Conservation (phyloP, 2,888 invertebrate genomes). For the Tryphoninae sp. region DNA sequence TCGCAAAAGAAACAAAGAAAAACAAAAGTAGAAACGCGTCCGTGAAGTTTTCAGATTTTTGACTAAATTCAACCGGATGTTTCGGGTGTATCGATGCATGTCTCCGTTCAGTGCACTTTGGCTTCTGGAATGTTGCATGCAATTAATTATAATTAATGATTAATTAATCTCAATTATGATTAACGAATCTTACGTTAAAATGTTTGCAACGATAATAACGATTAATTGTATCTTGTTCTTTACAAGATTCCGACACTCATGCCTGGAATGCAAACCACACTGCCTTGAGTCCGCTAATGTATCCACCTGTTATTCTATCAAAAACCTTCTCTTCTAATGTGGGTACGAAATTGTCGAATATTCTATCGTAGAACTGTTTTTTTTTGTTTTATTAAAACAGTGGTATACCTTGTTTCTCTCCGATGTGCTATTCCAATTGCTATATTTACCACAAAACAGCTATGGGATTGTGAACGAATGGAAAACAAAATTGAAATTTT, state of each 20-base stretch:
- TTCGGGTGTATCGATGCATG: constrained; percentile 61
- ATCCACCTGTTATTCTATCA: constrained; percentile 73
- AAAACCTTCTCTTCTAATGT: constrained; percentile 70
- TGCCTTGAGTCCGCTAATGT: constrained; percentile 75
- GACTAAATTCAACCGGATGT: constrained; percentile 49
- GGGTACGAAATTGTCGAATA: constrained; percentile 63
- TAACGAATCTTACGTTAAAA: constrained; percentile 32
- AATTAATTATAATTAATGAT: constrained; percentile 22
- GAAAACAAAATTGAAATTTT: not conserved
- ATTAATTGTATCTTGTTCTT: constrained; percentile 65
- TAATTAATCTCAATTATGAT: constrained; percentile 37
- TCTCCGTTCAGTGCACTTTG: constrained; percentile 60
- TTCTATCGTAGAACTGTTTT: constrained; percentile 38
- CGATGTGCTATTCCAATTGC: not conserved
- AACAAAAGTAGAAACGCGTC: not conserved
- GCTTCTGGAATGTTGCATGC: constrained; percentile 60
- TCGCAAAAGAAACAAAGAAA: not conserved
- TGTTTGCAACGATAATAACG: constrained; percentile 39
- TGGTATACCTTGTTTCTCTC: constrained; percentile 46
- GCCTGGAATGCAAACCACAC: constrained; percentile 78
- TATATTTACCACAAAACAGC: not conserved
- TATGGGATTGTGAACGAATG: not conserved
- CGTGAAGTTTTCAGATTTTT: constrained; percentile 6
- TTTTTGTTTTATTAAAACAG: not conserved
- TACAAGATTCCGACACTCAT: constrained; percentile 78